Conservation (phyloP, 2,797 vertebrate genomes). For the Chrosomus eos region DNA sequence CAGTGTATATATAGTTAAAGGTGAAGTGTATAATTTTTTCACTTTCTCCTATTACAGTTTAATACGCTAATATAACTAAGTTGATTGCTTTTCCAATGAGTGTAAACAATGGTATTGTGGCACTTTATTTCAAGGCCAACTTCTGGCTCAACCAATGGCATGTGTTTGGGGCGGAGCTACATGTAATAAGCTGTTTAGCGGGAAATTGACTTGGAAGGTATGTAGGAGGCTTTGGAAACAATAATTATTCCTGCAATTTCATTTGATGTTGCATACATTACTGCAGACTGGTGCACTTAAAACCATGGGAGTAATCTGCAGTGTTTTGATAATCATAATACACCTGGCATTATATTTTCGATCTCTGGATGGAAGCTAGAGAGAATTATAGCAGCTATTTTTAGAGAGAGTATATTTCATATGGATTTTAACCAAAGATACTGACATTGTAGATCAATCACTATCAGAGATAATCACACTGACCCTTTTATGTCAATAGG, state of each 20-base stretch:
- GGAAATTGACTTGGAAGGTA: neutral
- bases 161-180: neutral
- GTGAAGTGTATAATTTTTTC: too few species aligned
- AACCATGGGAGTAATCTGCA: neutral
- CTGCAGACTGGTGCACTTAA: neutral
- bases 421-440: slow-evolving; percentile 71
- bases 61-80: neutral
- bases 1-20: neutral
- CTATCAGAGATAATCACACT: neutral
- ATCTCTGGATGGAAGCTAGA: slow-evolving; percentile 10
- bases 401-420: slow-evolving; percentile 48
- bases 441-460: slow-evolving; percentile 43
- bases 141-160: neutral
- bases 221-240: neutral
- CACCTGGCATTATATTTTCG: slow-evolving; percentile 1
- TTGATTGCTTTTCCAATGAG: neutral
- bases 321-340: slow-evolving; percentile 16
- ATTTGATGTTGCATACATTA: neutral
- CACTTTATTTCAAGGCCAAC: neutral
- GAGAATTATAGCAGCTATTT: slow-evolving; percentile 52
- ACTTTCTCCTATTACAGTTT: slow-evolving; percentile 3
- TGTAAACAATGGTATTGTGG: neutral
- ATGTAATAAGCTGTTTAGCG: neutral
- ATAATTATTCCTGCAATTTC: neutral
- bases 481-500: slow-evolving; percentile 63